Evolutionary conservation across 2,797 vertebrate species (phyloP), one percentile per base, ranked within the genome.

Genomic region (Lutjanus campechanus): DNA sequence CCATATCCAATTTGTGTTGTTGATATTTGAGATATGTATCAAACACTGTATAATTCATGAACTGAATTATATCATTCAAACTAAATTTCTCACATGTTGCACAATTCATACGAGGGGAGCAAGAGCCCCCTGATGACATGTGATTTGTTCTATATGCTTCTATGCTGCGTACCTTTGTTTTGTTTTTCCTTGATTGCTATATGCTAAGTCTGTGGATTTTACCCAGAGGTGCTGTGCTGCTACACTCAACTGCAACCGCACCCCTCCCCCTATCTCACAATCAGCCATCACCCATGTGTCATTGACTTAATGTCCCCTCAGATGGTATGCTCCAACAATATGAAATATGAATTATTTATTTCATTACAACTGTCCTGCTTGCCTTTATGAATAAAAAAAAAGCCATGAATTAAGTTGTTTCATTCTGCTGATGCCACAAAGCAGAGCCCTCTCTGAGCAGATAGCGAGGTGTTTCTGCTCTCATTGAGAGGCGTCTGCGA

Each of bases 141-240:
- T 29, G 19, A 72, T 56, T 16, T 41, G 22, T 20, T 46, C 29
- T 3, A 5, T 40, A 51, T 43, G 49, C 12, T 51, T 59, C 47
- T 19, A 11, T 17, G 53, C 67, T 11, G n/a, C 47, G 40, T n/a
- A 49, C 1, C 20, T n/a, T 25, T 71, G 53, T 65, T 53, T 43
- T 41, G 49, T 15, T 51, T 15, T 11, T 36, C 19, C 49, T 78
- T 72, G 22, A 76, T 76, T 83, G 54, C 64, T 46, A 1, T 9
- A 62, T 43, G 53, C 49, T 69, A 59, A 79, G 69, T 89, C 87
- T 82, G 82, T 90, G 82, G 86, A 94, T 95, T 74, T 85, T 91
- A 83, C 88, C 81, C 75, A 91, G 91, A 93, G 92, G 91, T 87
- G 93, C 93, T 86, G 11, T 83, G 17, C 67, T 16, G 61, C 72